phyloP scores from a whole-genome alignment of 2,113 vertebrate species.

The Prochilodus magdalenae region DNA sequence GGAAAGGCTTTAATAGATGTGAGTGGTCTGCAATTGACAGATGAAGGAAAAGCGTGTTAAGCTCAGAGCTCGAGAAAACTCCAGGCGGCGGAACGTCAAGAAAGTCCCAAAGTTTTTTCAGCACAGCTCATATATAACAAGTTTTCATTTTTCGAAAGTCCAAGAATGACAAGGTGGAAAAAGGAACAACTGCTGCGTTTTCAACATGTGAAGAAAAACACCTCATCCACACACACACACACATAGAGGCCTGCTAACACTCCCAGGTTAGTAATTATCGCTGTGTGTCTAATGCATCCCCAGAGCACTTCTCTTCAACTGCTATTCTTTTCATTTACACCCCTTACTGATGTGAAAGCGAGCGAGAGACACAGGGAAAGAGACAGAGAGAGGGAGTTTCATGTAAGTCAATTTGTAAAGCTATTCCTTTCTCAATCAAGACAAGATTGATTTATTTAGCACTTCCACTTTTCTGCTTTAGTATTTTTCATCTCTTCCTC shows the following conservation, averaged over 20 bases:
- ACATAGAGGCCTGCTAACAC: slow-evolving; percentile 37
- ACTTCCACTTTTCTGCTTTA: slow-evolving; percentile 60
- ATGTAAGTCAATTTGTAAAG: slow-evolving; percentile 10
- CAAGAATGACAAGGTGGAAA: slow-evolving; percentile 41
- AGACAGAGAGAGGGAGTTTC: slow-evolving; percentile 47
- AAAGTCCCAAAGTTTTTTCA: slow-evolving; percentile 6
- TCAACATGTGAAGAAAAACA: slow-evolving; percentile 33
- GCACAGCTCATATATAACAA: slow-evolving; percentile 7
- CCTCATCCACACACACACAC: not conserved
- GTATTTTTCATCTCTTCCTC: slow-evolving; percentile 17
- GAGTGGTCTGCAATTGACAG: not conserved
- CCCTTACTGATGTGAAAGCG: slow-evolving; percentile 67
- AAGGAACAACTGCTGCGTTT: slow-evolving; percentile 22
- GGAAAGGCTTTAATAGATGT: not conserved
- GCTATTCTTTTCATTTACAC: slow-evolving; percentile 76
- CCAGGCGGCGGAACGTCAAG: not conserved
- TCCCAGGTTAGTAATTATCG: slow-evolving; percentile 39
- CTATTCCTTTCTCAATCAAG: slow-evolving; percentile 20
- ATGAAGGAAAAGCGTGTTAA: not conserved
- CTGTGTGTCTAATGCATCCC: slow-evolving; percentile 39
- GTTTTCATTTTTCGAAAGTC: slow-evolving; percentile 1
- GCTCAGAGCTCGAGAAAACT: not conserved
- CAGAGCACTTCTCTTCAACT: slow-evolving; percentile 55
- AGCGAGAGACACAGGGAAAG: slow-evolving; percentile 59
- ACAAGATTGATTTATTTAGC: slow-evolving; percentile 44